phyloP scores from a whole-genome alignment of 2,797 vertebrate genomes.

The Clarias pachynema region DNA sequence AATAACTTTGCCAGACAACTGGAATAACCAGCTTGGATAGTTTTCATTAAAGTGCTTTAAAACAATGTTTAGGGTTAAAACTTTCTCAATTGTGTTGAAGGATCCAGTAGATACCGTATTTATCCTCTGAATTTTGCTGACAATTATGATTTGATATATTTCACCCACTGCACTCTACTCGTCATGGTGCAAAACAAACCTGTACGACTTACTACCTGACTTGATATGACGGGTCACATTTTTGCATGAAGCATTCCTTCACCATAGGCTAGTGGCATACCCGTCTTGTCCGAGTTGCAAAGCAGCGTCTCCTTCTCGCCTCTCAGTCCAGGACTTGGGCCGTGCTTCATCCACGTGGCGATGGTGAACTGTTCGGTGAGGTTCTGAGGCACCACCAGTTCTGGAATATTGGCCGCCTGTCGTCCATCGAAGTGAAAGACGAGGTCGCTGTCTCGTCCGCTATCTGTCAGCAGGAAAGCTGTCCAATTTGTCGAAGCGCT shows the following conservation, averaged over 20 bases:
- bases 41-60: too few relatives aligned
- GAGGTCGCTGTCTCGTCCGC: constrained; percentile 82
- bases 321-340: constrained; percentile 88
- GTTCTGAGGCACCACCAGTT: constrained; percentile 90
- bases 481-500: constrained; percentile 89
- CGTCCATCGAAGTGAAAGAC: constrained; percentile 92
- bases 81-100: too few relatives aligned
- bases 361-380: constrained; percentile 96
- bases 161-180: too few relatives aligned
- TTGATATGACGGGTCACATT: background rate
- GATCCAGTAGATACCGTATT: too few relatives aligned
- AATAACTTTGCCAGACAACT: too few relatives aligned
- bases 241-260: background rate
- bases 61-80: too few relatives aligned
- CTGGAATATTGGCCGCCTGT: constrained; percentile 91
- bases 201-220: too few relatives aligned
- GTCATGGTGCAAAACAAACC: too few relatives aligned
- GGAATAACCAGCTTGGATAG: too few relatives aligned
- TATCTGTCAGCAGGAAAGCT: constrained; percentile 85
- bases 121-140: too few relatives aligned
- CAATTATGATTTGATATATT: too few relatives aligned
- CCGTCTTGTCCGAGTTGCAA: constrained; percentile 96
- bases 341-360: constrained; percentile 95
- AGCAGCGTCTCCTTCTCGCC: constrained; percentile 95
- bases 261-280: constrained; percentile 64